Evolutionary conservation across 2,797 vertebrate genomes (phyloP).

Genomic region (Botia kubotai): DNA sequence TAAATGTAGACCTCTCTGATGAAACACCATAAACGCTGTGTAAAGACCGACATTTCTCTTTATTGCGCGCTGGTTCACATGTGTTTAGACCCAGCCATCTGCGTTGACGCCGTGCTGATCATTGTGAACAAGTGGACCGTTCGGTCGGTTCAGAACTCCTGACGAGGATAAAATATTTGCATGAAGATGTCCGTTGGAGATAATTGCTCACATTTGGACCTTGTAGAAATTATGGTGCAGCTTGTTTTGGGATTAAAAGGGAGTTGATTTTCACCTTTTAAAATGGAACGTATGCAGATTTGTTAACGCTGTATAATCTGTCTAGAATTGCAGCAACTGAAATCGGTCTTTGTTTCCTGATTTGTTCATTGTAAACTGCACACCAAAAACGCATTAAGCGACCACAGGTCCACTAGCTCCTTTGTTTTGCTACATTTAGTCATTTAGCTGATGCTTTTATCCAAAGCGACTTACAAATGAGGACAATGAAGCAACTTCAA

Average conservation of each 20-base stretch:
- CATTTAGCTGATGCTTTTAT: no score
- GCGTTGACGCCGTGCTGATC: constrained; percentile 44
- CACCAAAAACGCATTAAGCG: background rate
- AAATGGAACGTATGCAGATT: no score
- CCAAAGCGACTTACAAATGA: no score
- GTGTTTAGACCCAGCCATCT: constrained; percentile 50
- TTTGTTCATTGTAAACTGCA: background rate
- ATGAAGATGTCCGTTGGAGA: constrained; percentile 24
- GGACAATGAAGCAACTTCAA: no score
- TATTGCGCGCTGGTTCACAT: constrained; percentile 49
- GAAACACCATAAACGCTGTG: background rate
- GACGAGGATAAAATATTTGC: constrained; percentile 49
- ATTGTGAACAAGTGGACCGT: constrained; percentile 53
- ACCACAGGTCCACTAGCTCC: background rate
- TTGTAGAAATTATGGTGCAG: background rate
- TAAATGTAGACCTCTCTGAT: background rate
- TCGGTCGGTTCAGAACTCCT: constrained; percentile 52
- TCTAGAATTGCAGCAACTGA: background rate
- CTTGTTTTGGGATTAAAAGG: background rate
- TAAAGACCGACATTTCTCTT: constrained; percentile 49
- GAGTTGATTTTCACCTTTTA: background rate
- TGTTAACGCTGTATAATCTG: background rate
- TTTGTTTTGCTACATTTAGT: background rate
- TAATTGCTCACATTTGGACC: background rate
- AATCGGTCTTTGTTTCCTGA: background rate